Evolutionary conservation across 2,797 vertebrate genomes (phyloP).

Genomic region (Simalia tracyae): DNA sequence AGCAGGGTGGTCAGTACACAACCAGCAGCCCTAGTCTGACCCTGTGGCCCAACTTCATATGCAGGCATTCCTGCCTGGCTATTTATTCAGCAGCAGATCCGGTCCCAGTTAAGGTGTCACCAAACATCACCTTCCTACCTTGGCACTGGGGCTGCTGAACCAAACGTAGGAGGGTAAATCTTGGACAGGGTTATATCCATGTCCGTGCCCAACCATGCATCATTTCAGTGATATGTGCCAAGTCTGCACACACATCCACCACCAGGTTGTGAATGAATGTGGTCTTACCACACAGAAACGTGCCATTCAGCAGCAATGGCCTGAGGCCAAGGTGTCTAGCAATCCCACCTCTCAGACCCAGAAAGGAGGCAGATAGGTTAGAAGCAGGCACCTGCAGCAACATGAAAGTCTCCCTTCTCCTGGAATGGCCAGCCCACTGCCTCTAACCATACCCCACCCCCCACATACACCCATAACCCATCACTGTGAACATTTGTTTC

Average conservation of each 20-base stretch:
- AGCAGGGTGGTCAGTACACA: not conserved
- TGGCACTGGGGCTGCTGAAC: not conserved
- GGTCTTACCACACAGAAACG: not conserved
- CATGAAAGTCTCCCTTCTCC: not conserved
- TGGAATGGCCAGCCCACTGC: not conserved
- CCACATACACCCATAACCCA: not conserved
- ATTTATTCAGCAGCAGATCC: not conserved
- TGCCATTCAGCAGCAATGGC: not conserved
- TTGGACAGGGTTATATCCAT: not conserved
- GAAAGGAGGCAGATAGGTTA: not conserved
- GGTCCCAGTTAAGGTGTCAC: not conserved
- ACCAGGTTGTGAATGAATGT: not conserved
- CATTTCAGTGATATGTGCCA: not conserved
- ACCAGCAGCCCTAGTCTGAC: not conserved
- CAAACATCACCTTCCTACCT: not conserved
- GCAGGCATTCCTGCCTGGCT: not conserved
- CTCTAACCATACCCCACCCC: not conserved
- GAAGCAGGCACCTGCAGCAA: not conserved
- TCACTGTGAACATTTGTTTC: not conserved
- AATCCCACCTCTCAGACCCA: not conserved
- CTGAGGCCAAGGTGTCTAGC: not conserved
- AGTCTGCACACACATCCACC: not conserved
- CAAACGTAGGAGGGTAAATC: not conserved
- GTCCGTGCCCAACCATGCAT: not conserved
- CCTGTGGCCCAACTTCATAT: not conserved